These are phyloP conservation scores for Emberiza fucata DNA, from an alignment of 2,113 vertebrate genomes.

Conservation along the genomic window DNA sequence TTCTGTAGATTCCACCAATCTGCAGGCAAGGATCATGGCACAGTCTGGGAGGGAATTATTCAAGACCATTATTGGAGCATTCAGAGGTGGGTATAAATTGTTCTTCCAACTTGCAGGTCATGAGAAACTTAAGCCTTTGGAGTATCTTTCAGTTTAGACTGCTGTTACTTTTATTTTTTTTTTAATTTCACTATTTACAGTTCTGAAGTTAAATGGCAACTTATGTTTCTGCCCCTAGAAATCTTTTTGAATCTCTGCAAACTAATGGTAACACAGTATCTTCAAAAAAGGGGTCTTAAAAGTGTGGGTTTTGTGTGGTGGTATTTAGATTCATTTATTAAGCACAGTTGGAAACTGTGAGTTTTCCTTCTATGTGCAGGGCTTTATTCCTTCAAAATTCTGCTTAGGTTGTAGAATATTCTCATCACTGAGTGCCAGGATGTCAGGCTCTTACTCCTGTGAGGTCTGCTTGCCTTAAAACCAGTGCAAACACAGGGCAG, in stretches of 20 bases:
- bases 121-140: neutral
- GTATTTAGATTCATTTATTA: neutral
- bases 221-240: neutral
- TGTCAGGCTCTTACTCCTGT: neutral
- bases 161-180: neutral
- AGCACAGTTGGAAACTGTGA: neutral
- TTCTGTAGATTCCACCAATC: conserved; percentile 59
- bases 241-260: neutral
- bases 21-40: conserved; percentile 72
- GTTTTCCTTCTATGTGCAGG: neutral
- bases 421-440: neutral
- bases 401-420: neutral
- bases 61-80: conserved; percentile 74
- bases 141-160: neutral
- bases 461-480: neutral
- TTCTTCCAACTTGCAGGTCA: neutral
- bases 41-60: conserved; percentile 55
- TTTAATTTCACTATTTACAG: neutral
- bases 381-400: neutral
- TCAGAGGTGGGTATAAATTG: conserved; percentile 71
- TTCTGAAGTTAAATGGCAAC: neutral
- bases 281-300: neutral
- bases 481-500: neutral
- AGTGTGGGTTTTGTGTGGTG: neutral
- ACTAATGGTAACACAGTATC: neutral